Evolutionary conservation across 2,797 vertebrate species (phyloP).

Genomic region (Petrocephalus schoutedeni): DNA sequence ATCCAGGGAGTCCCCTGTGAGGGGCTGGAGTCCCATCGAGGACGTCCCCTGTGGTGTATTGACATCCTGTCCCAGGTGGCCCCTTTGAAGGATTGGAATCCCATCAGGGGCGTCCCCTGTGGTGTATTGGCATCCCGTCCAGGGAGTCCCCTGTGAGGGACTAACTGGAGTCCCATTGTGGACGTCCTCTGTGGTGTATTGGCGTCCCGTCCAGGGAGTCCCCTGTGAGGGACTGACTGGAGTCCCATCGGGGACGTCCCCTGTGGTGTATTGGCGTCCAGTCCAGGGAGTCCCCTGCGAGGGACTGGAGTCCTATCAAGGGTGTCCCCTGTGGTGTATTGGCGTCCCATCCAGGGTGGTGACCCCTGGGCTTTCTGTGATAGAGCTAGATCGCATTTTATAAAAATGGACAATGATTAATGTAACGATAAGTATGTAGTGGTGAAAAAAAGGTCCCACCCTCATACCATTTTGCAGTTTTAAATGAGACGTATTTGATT

Average conservation of each 20-base stretch:
- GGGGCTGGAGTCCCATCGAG: not conserved
- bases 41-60: too few relatives aligned
- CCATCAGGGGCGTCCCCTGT: too few relatives aligned
- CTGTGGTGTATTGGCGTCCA: not conserved
- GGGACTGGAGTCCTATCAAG: not conserved
- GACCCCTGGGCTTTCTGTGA: not conserved
- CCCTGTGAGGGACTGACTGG: too few relatives aligned
- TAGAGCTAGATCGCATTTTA: not conserved
- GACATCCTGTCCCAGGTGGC: too few relatives aligned
- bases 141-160: not conserved
- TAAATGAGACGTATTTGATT: not conserved
- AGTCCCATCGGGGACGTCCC: too few relatives aligned
- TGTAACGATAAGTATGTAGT: not conserved
- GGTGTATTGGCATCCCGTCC: too few relatives aligned
- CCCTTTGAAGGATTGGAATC: not conserved
- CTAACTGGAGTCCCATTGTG: not conserved
- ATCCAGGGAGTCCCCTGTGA: not conserved
- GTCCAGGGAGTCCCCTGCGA: not conserved
- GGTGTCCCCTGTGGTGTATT: too few relatives aligned
- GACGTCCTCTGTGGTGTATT: too few relatives aligned
- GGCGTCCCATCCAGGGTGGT: too few relatives aligned
- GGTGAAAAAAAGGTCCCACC: not conserved
- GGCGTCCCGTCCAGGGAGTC: not conserved
- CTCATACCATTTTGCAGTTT: not conserved
- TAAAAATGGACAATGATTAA: not conserved